Evolutionary conservation across 2,888 invertebrate genomes (phyloP), one percentile per base, ranked within the genome.

Genomic region (Pilophorus perplexus): DNA sequence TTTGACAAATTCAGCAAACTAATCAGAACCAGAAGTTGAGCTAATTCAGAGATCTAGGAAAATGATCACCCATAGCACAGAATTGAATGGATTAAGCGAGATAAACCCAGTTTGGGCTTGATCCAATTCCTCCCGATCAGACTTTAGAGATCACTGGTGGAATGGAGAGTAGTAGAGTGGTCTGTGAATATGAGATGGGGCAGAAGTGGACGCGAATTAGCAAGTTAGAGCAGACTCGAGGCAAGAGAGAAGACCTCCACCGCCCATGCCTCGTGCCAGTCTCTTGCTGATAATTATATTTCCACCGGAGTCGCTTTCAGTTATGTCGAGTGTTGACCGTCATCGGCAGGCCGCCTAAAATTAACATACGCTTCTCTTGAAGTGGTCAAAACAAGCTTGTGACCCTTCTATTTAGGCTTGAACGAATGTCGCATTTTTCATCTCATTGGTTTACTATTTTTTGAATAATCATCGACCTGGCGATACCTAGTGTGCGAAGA

Each of bases 181-280:
- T 52, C 52, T 52, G 23, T 52, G 52, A 52, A 52, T 52, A 52
- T 52, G 52, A 52, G 52, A 52, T 52, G 52, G 33, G 52, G 16
- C 8, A 52, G 52, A 25, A 52, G 52, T 25, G 52, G 52, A 52
- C 52, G 28, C 28, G 52, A 14, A 52, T 52, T 52, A 28, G 52
- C 52, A 52, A 52, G 52, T 52, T 52, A 52, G 52, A 52, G 52
- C 52, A 52, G 52, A 28, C 22, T 10, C 22, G 8, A 16, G 48
- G 23, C n/a, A 1, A 8, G 27, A 27, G 50, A n/a, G 50, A n/a
- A 1, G 10, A 8, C 14, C n/a, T 6, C 10, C 6, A n/a, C 5
- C 50, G 25, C 23, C 23, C n/a, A 25, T 25, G 46, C 46, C 46
- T n/a, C 46, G 3, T 2, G 22, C 46, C 22, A 23, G 23, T n/a